Conservation (phyloP, 2,113 vertebrate species). For the Gobiocypris rarus region DNA sequence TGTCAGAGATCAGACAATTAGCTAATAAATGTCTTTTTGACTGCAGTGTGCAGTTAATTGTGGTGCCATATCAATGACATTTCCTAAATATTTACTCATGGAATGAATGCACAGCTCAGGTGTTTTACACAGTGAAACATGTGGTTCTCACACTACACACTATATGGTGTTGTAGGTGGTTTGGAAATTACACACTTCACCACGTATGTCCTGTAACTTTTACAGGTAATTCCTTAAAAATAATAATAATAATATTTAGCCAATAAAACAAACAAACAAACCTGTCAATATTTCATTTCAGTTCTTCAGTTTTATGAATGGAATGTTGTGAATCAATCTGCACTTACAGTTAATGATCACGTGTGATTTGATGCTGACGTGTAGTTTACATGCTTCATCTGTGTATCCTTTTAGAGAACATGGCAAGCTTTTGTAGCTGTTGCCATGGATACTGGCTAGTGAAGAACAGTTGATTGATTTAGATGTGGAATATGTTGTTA, state of each 20-base stretch:
- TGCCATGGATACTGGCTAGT: slow-evolving; percentile 25
- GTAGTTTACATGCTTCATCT: background rate
- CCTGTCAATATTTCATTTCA: background rate
- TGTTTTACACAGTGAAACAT: background rate
- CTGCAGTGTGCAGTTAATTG: background rate
- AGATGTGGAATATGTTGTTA: background rate
- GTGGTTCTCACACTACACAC: background rate
- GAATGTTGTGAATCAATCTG: background rate
- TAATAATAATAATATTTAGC: background rate
- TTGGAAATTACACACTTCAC: background rate
- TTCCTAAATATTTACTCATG: background rate
- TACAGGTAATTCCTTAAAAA: background rate
- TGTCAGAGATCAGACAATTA: too few species aligned
- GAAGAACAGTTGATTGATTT: background rate
- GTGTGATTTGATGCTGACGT: background rate
- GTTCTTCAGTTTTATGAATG: background rate
- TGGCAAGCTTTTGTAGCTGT: slow-evolving; percentile 1
- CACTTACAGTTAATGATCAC: background rate
- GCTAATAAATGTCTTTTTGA: too few species aligned
- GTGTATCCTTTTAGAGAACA: background rate
- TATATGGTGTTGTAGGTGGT: background rate
- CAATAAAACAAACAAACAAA: background rate
- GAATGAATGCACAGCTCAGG: background rate
- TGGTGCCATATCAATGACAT: background rate
- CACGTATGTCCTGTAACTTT: background rate